A percentile compares a stretch with the other conserved stretches of the same genome.
phyloP scores from a whole-genome alignment of 2,113 vertebrate genomes.

The Syrrhaptes paradoxus region DNA sequence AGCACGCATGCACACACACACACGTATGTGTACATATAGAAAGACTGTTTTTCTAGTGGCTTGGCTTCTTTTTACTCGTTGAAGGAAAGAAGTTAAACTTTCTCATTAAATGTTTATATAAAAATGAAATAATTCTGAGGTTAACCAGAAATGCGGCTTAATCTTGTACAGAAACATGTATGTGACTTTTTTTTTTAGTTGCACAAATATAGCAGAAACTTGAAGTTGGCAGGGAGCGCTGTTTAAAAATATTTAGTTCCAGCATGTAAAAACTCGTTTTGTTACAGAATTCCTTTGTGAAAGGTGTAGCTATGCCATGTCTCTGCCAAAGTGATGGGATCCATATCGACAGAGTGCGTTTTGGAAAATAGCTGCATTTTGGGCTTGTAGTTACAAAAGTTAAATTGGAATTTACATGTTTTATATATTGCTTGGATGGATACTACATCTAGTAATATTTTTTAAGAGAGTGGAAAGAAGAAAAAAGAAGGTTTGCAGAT shows the following conservation, averaged over 20 bases:
- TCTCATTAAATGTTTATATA: conserved; percentile 65
- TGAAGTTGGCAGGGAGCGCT: conserved; percentile 57
- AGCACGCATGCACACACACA: background rate
- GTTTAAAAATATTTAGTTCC: conserved; percentile 73
- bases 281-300: conserved; percentile 73
- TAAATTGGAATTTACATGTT: conserved; percentile 48
- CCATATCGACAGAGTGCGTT: conserved; percentile 23
- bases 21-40: background rate
- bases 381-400: conserved; percentile 55
- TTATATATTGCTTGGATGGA: conserved; percentile 53
- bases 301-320: conserved; percentile 61
- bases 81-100: conserved; percentile 63
- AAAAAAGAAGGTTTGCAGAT: conserved; percentile 28
- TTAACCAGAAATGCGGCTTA: conserved; percentile 69
- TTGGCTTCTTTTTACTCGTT: conserved; percentile 56
- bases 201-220: conserved; percentile 70
- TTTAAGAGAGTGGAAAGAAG: conserved; percentile 47
- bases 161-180: conserved; percentile 41
- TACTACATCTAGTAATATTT: conserved; percentile 39
- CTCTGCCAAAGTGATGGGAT: conserved; percentile 67
- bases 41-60: conserved; percentile 37
- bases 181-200: conserved; percentile 18
- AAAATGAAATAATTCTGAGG: conserved; percentile 67
- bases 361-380: conserved; percentile 38
- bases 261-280: conserved; percentile 75